These are phyloP conservation scores for Nerophis ophidion DNA, from an alignment of 2,113 vertebrate genomes.

Conservation along the genomic window DNA sequence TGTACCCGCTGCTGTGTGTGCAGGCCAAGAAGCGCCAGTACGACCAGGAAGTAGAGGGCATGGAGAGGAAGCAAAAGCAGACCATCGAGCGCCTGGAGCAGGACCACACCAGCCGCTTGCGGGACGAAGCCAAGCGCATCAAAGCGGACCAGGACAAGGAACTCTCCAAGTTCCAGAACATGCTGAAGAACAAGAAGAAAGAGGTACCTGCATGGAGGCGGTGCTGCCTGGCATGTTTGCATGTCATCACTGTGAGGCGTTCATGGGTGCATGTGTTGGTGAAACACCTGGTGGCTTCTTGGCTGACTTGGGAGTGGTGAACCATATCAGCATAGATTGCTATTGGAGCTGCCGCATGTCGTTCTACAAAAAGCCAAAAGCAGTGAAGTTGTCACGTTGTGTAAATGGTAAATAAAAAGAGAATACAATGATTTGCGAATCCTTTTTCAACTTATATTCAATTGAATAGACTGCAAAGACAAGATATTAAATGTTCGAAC, in stretches of 20 bases:
- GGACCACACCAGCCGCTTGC: slow-evolving; percentile 90
- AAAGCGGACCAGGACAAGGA: slow-evolving; percentile 97
- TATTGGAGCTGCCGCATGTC: slow-evolving; percentile 31
- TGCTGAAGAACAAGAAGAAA: slow-evolving; percentile 93
- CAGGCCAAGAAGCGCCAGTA: slow-evolving; percentile 92
- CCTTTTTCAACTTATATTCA: too few species aligned
- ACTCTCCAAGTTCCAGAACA: slow-evolving; percentile 93
- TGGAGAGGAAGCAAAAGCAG: slow-evolving; percentile 98
- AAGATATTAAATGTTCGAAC: too few species aligned
- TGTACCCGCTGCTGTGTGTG: too few species aligned
- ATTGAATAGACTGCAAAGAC: too few species aligned
- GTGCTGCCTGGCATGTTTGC: slow-evolving; percentile 17
- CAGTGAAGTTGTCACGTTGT: too few species aligned
- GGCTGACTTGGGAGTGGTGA: slow-evolving; percentile 19
- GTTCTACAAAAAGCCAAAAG: neutral
- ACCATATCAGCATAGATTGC: neutral
- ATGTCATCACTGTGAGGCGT: slow-evolving; percentile 18
- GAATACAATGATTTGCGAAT: too few species aligned
- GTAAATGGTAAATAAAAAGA: too few species aligned
- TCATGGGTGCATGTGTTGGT: slow-evolving; percentile 23
- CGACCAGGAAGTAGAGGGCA: slow-evolving; percentile 93
- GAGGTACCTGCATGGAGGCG: slow-evolving; percentile 75
- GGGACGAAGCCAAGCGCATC: slow-evolving; percentile 95
- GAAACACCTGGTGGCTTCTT: slow-evolving; percentile 1
- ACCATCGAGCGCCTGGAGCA: slow-evolving; percentile 95